phyloP scores from a whole-genome alignment of 2,797 vertebrate genomes.

The Stomatorhinus walkeri region DNA sequence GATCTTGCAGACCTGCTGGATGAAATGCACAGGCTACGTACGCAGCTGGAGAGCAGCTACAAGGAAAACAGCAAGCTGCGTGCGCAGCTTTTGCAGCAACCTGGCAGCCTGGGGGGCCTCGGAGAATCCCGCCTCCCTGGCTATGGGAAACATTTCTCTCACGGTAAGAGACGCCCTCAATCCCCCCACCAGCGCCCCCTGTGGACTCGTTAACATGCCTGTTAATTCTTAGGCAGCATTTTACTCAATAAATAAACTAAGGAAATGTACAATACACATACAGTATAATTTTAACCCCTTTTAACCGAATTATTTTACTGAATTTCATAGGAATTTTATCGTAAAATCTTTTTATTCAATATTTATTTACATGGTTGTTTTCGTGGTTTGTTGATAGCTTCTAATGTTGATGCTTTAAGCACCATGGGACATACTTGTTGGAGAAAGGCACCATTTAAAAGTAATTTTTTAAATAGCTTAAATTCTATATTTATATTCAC shows the following conservation, averaged over 20 bases:
- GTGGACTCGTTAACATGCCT: background rate
- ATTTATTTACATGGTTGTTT: background rate
- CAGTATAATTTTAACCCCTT: background rate
- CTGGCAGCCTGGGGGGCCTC: conserved; percentile 40
- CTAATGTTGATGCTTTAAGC: background rate
- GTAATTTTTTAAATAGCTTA: background rate
- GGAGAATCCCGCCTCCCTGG: conserved; percentile 41
- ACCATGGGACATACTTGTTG: background rate
- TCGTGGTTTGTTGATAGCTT: background rate
- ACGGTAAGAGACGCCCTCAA: conserved; percentile 43
- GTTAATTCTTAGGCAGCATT: background rate
- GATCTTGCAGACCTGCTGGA: conserved; percentile 66
- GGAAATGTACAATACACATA: background rate
- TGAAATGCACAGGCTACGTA: conserved; percentile 67
- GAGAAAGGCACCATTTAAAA: background rate
- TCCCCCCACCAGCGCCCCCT: background rate
- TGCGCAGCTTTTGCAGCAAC: conserved; percentile 69
- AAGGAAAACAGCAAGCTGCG: conserved; percentile 69
- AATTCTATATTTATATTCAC: background rate
- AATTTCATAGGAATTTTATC: background rate
- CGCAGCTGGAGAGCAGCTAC: conserved; percentile 70
- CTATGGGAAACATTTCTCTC: conserved; percentile 44
- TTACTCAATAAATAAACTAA: background rate
- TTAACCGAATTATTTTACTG: background rate
- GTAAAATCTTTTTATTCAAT: background rate